Percentiles rank a stretch among this genome's conserved stretches.
Evolutionary conservation across 2,797 vertebrate genomes (phyloP).

Genomic region (Falco novaeseelandiae): DNA sequence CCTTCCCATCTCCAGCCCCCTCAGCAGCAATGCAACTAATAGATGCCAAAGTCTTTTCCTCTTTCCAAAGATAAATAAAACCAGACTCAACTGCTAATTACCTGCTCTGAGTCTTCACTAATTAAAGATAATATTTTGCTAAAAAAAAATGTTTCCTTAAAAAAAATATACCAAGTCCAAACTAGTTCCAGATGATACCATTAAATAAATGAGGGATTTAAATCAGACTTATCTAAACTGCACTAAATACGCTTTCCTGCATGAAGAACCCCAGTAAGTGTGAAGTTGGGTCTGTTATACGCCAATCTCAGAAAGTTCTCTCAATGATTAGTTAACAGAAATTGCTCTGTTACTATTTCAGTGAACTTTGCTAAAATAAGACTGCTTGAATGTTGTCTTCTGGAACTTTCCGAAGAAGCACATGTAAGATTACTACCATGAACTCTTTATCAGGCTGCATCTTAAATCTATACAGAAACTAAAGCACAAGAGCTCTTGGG

Average conservation of each 20-base stretch:
- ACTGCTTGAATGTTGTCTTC: neutral
- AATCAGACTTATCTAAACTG: neutral
- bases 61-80: neutral
- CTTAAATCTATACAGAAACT: neutral
- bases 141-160: neutral
- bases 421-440: neutral
- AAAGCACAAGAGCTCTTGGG: neutral
- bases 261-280: neutral
- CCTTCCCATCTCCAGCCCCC: neutral
- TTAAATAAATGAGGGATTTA: neutral
- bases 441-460: neutral
- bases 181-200: neutral
- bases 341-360: neutral
- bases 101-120: neutral
- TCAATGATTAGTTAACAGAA: neutral
- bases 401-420: neutral
- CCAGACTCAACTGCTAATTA: neutral
- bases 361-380: neutral
- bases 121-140: neutral
- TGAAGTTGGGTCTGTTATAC: neutral
- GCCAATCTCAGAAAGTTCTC: neutral
- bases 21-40: neutral
- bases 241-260: neutral
- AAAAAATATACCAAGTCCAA: neutral
- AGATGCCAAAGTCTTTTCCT: neutral